phyloP scores from a whole-genome alignment of 2,888 invertebrate species.

The Timema cristinae region DNA sequence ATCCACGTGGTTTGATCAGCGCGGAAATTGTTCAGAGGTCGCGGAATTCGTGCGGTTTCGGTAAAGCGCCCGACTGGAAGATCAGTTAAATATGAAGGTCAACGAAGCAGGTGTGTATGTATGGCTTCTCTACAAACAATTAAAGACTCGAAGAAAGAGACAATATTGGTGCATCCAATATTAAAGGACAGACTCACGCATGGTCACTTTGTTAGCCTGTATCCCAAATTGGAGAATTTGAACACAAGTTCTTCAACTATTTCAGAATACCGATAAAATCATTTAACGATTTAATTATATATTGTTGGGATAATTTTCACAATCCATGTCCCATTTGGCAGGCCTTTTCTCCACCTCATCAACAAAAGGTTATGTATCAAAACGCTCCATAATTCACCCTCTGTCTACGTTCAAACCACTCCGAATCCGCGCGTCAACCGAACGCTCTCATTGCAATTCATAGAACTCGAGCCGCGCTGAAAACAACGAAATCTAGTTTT shows the following conservation, averaged over 20 bases:
- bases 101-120: background rate
- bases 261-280: background rate
- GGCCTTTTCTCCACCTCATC: too few relatives aligned
- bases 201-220: background rate
- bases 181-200: background rate
- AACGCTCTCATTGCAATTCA: too few relatives aligned
- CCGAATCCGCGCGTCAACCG: too few relatives aligned
- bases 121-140: too few relatives aligned
- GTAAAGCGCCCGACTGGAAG: background rate
- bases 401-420: too few relatives aligned
- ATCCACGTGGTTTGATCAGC: background rate
- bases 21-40: background rate
- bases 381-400: too few relatives aligned
- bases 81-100: background rate
- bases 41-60: background rate
- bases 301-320: too few relatives aligned
- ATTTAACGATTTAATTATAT: slow-evolving; percentile 7
- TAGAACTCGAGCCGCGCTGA: too few relatives aligned
- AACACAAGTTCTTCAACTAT: background rate
- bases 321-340: too few relatives aligned
- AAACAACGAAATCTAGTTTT: too few relatives aligned
- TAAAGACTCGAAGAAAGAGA: background rate
- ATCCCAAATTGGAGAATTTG: slow-evolving; percentile 1
- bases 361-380: too few relatives aligned
- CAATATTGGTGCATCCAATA: slow-evolving; percentile 3